Evolutionary conservation across 2,113 vertebrate species (phyloP).

Genomic region (Syngnathus scovelli): DNA sequence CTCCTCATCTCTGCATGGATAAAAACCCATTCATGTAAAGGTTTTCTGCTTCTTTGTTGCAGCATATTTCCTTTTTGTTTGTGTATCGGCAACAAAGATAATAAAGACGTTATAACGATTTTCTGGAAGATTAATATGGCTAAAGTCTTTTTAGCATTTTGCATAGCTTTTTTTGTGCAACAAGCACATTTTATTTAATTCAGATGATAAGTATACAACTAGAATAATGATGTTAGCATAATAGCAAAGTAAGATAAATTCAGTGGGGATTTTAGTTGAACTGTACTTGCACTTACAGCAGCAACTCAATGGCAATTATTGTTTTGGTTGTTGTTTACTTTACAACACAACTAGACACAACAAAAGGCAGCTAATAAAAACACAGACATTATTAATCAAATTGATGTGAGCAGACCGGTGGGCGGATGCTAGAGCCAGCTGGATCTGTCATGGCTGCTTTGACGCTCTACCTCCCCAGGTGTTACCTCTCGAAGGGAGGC

Average conservation of each 20-base stretch:
- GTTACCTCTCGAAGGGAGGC: conserved; percentile 35
- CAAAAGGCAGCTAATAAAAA: neutral
- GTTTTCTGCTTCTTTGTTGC: neutral
- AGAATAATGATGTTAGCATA: too few relatives aligned
- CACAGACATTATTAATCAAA: conserved; percentile 36
- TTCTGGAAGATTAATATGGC: too few relatives aligned
- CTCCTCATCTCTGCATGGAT: neutral
- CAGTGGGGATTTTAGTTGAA: too few relatives aligned
- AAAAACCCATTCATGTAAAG: conserved; percentile 17
- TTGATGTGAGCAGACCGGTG: conserved; percentile 39
- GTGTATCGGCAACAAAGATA: neutral
- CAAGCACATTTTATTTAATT: too few relatives aligned
- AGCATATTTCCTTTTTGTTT: neutral
- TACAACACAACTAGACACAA: neutral
- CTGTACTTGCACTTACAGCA: too few relatives aligned
- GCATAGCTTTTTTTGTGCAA: too few relatives aligned
- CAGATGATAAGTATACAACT: too few relatives aligned
- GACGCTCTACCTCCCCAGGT: conserved; percentile 53
- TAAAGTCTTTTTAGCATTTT: too few relatives aligned
- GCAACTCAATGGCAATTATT: neutral
- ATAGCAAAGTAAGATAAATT: too few relatives aligned
- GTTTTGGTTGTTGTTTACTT: neutral
- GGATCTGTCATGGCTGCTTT: conserved; percentile 38
- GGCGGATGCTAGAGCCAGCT: conserved; percentile 37
- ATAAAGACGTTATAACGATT: neutral